Evolutionary conservation across 2,888 invertebrate genomes (phyloP), one percentile per base, ranked within the genome.

Genomic region (Morinoia aosen): DNA sequence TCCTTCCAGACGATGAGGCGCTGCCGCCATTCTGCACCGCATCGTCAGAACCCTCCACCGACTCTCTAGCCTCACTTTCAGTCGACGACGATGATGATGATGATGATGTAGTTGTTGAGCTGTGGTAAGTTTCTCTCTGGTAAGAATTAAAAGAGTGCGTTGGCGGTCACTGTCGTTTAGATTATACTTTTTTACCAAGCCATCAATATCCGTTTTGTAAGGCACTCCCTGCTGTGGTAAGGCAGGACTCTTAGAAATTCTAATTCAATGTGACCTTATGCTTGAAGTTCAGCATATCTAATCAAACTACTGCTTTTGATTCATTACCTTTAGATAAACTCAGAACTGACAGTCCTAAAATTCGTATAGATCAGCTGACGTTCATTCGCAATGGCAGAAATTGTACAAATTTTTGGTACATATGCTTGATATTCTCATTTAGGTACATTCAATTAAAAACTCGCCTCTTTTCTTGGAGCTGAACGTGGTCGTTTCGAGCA

Each of bases 391-490:
- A 48, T 48, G 76, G 25, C 33, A 76, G 8, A 76, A 0, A 33
- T 33, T 8, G 8, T 33, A 76, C 10, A 16, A 16, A 33, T 76
- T 76, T 33, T 33, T 76, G 76, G 76, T 25, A 10, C 76, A 25
- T 76, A 0, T 76, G 16, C 76, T 10, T 0, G 16, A 25, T 33
- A 10, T 16, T 33, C 76, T 76, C 0, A 76, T 10, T 0, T 76
- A 12, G 25, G 2, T 76, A 33, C 76, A 2, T 7, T 76, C 10
- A 76, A 76, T 33, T 19, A 33, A 1, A 76, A 16, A 76, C 95
- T 64, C 39, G 64, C 95, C 33, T 94, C 58, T 64, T 61, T 95
- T 40, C 64, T 61, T 40, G 95, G 95, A 48, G 95, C 95, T 58
- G 95, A 95, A 48, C 64, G 95, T 12, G 95, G 95, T 64, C 95